Percentiles rank a stretch among this genome's conserved stretches.
Evolutionary conservation across 2,113 vertebrate genomes (phyloP).

Genomic region (Chinchilla lanigera): DNA sequence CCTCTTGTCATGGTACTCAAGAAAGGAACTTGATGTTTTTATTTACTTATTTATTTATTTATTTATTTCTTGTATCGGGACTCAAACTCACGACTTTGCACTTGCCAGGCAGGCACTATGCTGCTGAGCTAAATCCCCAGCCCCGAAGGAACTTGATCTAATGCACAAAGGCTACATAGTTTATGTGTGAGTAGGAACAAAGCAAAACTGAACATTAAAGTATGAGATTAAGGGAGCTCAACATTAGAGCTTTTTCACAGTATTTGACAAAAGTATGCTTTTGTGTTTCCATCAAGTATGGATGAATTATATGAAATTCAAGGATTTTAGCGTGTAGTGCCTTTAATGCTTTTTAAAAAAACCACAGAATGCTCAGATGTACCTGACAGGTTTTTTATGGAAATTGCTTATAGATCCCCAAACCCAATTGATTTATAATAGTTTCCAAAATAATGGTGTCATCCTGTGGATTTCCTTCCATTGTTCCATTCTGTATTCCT

Average conservation of each 20-base stretch:
- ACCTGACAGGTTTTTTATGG: background rate
- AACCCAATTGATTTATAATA: constrained; percentile 55
- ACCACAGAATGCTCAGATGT: background rate
- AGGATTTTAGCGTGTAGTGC: background rate
- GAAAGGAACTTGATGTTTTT: constrained; percentile 55
- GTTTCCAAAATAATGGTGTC: constrained; percentile 66
- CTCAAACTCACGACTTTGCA: no score
- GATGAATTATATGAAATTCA: constrained; percentile 2
- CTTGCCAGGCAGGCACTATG: no score
- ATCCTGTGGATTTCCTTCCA: constrained; percentile 67
- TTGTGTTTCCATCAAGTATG: background rate
- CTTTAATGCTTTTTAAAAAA: background rate
- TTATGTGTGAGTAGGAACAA: background rate
- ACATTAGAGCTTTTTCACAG: background rate
- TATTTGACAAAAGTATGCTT: constrained; percentile 4
- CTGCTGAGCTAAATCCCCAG: no score
- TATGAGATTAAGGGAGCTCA: constrained; percentile 20
- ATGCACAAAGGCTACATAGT: background rate
- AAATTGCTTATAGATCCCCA: constrained; percentile 24
- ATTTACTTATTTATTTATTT: no score
- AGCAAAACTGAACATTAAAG: constrained; percentile 31
- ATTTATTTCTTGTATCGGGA: no score
- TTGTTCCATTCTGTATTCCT: constrained; percentile 84
- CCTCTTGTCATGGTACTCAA: background rate
- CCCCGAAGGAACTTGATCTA: constrained; percentile 47